These are phyloP conservation scores for Pristionchus japonicus DNA, from an alignment of 2,888 invertebrate species.

Conservation along the genomic window DNA sequence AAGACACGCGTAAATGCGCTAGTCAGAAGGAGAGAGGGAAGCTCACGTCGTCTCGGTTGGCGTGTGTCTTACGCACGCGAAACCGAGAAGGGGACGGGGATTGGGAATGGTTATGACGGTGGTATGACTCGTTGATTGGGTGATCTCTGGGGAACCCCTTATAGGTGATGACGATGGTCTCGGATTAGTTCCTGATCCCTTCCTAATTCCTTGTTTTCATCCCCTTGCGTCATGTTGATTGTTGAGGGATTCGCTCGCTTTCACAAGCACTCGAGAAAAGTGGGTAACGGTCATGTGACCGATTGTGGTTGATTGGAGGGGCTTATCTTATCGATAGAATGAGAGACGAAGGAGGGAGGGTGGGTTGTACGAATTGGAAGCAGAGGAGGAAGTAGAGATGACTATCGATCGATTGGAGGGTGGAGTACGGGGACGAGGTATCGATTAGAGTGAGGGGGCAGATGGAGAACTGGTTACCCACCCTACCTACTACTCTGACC, in stretches of 20 bases:
- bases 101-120: not conserved
- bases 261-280: not conserved
- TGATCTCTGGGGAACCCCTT: too few species aligned
- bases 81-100: too few species aligned
- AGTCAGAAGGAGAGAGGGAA: too few species aligned
- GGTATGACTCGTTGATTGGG: not conserved
- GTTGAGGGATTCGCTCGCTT: not conserved
- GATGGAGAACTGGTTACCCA: constrained; percentile 25
- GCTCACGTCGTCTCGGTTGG: not conserved
- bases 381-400: not conserved
- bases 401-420: not conserved
- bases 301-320: not conserved
- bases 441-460: not conserved
- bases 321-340: not conserved
- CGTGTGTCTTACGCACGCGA: not conserved
- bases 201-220: not conserved
- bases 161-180: too few species aligned
- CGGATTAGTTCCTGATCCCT: not conserved
- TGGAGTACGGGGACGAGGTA: not conserved
- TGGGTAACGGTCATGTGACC: not conserved
- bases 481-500: not conserved
- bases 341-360: not conserved
- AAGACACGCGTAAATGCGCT: too few species aligned
- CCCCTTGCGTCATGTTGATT: not conserved
- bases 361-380: not conserved